These are phyloP conservation scores for Coreius guichenoti DNA, from an alignment of 2,797 vertebrate genomes.

Conservation along the genomic window DNA sequence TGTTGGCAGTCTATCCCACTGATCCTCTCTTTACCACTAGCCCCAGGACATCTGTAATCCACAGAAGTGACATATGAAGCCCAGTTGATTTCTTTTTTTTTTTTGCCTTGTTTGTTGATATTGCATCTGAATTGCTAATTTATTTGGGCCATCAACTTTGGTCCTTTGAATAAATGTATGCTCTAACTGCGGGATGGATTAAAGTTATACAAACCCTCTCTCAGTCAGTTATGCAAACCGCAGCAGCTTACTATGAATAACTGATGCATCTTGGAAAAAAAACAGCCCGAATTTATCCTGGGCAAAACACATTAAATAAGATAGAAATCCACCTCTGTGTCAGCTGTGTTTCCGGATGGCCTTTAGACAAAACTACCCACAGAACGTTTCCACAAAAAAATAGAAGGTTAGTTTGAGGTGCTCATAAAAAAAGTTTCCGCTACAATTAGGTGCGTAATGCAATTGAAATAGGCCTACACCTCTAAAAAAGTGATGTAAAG, in stretches of 20 bases:
- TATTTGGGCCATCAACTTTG: conserved; percentile 53
- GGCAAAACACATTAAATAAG: neutral
- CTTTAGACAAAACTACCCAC: conserved; percentile 15
- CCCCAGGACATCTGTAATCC: conserved; percentile 54
- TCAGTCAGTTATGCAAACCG: conserved; percentile 43
- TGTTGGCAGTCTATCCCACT: conserved; percentile 34
- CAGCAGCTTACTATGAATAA: conserved; percentile 36
- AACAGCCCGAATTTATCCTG: neutral
- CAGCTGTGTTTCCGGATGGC: conserved; percentile 7
- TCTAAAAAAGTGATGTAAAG: neutral
- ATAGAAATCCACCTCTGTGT: conserved; percentile 10
- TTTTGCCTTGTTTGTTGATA: conserved; percentile 57
- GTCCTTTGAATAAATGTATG: conserved; percentile 56
- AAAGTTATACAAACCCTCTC: conserved; percentile 44
- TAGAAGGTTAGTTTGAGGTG: neutral
- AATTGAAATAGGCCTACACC: neutral
- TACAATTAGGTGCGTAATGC: neutral
- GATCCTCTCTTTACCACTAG: conserved; percentile 47
- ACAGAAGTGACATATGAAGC: conserved; percentile 52
- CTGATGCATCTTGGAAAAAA: conserved; percentile 18
- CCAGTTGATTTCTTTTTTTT: conserved; percentile 52
- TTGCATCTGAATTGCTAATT: conserved; percentile 58
- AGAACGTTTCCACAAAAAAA: neutral
- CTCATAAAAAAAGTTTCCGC: neutral
- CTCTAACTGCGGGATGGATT: conserved; percentile 50